Evolutionary conservation across 2,113 vertebrate genomes (phyloP), one percentile per base, ranked within the genome.

Genomic region (Hydrochoerus hydrochaeris): DNA sequence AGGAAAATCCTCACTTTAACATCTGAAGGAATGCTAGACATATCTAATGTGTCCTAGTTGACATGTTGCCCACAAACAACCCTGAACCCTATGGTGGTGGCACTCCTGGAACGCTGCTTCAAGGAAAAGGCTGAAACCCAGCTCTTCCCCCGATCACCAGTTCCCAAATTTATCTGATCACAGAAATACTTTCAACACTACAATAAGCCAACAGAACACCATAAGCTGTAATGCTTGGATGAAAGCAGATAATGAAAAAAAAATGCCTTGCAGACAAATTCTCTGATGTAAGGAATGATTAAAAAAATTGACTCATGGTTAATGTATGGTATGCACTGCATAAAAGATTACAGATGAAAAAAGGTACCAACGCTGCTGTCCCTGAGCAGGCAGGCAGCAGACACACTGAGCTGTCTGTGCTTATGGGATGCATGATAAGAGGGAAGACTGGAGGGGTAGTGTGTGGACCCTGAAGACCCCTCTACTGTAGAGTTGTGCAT

Each of bases 181-280:
- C 5, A 11, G 46, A 75, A 90, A 94, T 30, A 57, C 71, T 88
- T 77, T 30, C 28, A 44, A 63, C 13, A 28, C 20, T 77, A 41
- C 12, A 52, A 22, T 77, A 86, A 78, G 41, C 41, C 44, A 78
- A 44, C 28, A 90, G 71, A 75, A 57, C 35, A 77, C 30, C 65
- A 57, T 13, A 13, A 62, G n/a, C 75, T 58, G 35, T 28, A 67
- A 73, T 32, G 71, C 54, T 12, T 62, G 54, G n/a, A 77, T 83
- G 85, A 77, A 91, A 84, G 87, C 10, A 91, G 75, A 98, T 22
- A 62, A 93, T 69, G 62, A 82, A 94, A 57, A 41, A 95, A 52
- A 52, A 88, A 52, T n/a, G 32, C 32, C 86, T 88, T 9, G 12
- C 6, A 41, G 41, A 88, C 85, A 91, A 95, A 96, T 73, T 85